Percentiles rank a stretch among this genome's conserved stretches.
phyloP scores from a whole-genome alignment of 1,140 invertebrate species.

The Camponotus floridanus region DNA sequence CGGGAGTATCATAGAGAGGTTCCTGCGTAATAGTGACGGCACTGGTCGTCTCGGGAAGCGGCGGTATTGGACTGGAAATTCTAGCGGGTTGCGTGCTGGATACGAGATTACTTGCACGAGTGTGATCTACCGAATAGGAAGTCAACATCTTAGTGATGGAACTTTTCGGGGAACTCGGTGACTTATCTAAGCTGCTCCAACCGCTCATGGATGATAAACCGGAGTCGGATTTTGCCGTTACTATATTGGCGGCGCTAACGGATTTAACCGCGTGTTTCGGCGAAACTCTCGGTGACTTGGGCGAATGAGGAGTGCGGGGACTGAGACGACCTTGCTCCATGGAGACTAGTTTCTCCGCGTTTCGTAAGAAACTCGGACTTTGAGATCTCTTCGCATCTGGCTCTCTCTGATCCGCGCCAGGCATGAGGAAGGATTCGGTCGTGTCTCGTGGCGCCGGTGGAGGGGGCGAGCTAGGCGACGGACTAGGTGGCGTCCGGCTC shows the following conservation, averaged over 20 bases:
- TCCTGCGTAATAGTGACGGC: conserved; percentile 78
- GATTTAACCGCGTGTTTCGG: conserved; percentile 91
- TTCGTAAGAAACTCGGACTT: conserved; percentile 84
- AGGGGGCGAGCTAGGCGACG: conserved; percentile 90
- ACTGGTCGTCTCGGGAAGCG: conserved; percentile 77
- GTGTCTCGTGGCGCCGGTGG: conserved; percentile 91
- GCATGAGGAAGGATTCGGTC: conserved; percentile 85
- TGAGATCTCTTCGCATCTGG: conserved; percentile 80
- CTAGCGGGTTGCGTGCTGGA: conserved; percentile 76
- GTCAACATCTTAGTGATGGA: conserved; percentile 81
- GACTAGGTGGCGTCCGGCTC: conserved; percentile 85
- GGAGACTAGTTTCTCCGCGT: conserved; percentile 77
- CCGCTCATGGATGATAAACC: conserved; percentile 94
- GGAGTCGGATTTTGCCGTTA: conserved; percentile 92
- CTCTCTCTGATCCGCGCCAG: conserved; percentile 78
- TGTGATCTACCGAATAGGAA: conserved; percentile 81
- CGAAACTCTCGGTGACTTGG: conserved; percentile 91
- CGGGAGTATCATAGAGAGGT: conserved; percentile 83
- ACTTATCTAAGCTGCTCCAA: conserved; percentile 94
- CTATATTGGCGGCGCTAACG: conserved; percentile 86
- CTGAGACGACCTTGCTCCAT: conserved; percentile 87
- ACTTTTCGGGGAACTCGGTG: conserved; percentile 90
- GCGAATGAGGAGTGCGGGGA: conserved; percentile 89
- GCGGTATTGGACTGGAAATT: conserved; percentile 79
- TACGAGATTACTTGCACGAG: conserved; percentile 72